These are phyloP conservation scores for Prunella himalayana DNA, from an alignment of 2,113 vertebrate species.

Conservation along the genomic window DNA sequence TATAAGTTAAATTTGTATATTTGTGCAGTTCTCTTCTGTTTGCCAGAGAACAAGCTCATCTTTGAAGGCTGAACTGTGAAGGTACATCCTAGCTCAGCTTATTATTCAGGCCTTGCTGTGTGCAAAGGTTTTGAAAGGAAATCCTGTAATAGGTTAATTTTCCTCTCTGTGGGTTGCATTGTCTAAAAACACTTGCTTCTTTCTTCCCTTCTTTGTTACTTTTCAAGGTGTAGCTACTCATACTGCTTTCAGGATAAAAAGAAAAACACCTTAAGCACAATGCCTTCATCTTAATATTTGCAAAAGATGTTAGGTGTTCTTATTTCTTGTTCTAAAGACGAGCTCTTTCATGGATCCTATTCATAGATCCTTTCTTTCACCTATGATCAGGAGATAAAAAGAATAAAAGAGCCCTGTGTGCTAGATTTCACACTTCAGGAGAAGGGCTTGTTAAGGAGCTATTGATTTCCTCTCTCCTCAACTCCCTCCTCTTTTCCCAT, in stretches of 20 bases:
- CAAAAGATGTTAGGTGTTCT: neutral
- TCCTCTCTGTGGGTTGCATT: neutral
- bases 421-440: neutral
- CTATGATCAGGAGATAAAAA: conserved; percentile 1
- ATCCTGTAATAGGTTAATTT: conserved; percentile 34
- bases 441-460: neutral
- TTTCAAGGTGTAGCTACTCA: neutral
- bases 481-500: neutral
- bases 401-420: neutral
- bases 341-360: neutral
- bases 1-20: neutral
- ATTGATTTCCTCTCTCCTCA: neutral
- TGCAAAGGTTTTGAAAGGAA: neutral
- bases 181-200: neutral
- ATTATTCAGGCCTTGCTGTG: neutral
- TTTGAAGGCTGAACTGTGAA: neutral
- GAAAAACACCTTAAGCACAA: neutral
- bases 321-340: neutral
- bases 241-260: neutral
- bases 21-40: neutral
- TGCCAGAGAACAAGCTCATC: neutral
- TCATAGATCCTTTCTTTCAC: neutral
- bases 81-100: neutral
- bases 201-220: neutral
- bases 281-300: neutral